Percentiles rank a stretch among this genome's conserved stretches.
These are phyloP conservation scores for Dicyrtomina minuta DNA, from an alignment of 2,888 invertebrate genomes.

Conservation along the genomic window DNA sequence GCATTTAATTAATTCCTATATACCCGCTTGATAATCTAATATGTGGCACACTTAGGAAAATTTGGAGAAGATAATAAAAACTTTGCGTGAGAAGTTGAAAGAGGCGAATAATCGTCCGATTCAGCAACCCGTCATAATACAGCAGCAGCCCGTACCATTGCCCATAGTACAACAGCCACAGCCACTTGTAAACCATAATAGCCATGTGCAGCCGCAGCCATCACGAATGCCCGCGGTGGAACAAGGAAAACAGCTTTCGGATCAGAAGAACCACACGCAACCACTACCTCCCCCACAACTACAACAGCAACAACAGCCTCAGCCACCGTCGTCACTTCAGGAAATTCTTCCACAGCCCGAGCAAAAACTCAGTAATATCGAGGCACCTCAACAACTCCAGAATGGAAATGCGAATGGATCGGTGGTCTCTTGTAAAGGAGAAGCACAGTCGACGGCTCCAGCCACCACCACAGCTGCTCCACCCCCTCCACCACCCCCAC, in stretches of 20 bases:
- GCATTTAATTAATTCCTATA: not conserved
- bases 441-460: slow-evolving; percentile 55
- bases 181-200: slow-evolving; percentile 53
- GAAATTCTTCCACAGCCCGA: not conserved
- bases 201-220: not conserved
- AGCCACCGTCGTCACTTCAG: slow-evolving; percentile 9
- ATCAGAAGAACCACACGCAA: not conserved
- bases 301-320: not conserved
- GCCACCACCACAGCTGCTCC: slow-evolving; percentile 64
- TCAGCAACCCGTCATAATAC: slow-evolving; percentile 14
- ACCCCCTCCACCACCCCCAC: slow-evolving; percentile 62
- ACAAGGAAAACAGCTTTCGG: not conserved
- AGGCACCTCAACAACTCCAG: too few relatives aligned
- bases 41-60: too few relatives aligned
- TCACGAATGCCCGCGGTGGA: not conserved
- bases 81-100: slow-evolving; percentile 29
- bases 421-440: not conserved
- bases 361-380: too few relatives aligned
- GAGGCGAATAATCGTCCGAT: slow-evolving; percentile 19
- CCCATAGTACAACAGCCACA: slow-evolving; percentile 58
- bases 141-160: slow-evolving; percentile 4
- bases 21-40: not conserved
- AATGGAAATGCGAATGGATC: too few relatives aligned
- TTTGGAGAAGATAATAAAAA: slow-evolving; percentile 32
- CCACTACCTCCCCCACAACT: not conserved